phyloP scores from a whole-genome alignment of 2,797 vertebrate species.

The Lepus oiostolus region DNA sequence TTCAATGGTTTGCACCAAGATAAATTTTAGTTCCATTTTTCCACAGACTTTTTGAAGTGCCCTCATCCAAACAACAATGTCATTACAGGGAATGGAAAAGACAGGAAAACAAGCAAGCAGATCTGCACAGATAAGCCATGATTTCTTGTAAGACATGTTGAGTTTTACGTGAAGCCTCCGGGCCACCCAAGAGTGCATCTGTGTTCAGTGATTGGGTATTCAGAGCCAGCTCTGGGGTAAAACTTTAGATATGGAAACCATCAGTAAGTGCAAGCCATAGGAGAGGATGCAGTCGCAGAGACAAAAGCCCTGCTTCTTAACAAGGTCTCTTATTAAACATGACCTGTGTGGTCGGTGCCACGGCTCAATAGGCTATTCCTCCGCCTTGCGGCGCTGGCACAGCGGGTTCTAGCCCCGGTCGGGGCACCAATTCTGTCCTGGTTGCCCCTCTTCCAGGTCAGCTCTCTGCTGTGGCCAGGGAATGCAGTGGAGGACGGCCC shows the following conservation, averaged over 20 bases:
- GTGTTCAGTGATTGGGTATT: background rate
- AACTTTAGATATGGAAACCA: conserved; percentile 44
- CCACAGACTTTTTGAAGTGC: too few relatives aligned
- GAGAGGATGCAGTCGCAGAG: background rate
- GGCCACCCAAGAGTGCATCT: background rate
- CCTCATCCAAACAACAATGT: background rate
- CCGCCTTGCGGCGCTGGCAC: too few relatives aligned
- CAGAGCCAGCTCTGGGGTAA: background rate
- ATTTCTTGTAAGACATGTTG: background rate
- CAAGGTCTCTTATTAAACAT: background rate
- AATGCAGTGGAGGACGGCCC: too few relatives aligned
- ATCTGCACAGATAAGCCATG: background rate
- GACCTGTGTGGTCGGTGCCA: too few relatives aligned
- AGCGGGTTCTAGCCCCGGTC: too few relatives aligned
- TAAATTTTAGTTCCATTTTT: too few relatives aligned
- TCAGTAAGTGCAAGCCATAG: background rate
- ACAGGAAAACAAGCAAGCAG: background rate
- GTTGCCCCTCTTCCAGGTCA: too few relatives aligned
- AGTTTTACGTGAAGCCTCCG: conserved; percentile 18
- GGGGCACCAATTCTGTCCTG: too few relatives aligned
- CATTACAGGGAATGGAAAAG: background rate
- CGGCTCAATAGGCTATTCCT: too few relatives aligned
- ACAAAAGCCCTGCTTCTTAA: background rate
- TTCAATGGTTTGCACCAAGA: too few relatives aligned
- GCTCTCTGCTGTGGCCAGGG: too few relatives aligned